phyloP scores from a whole-genome alignment of 2,797 vertebrate genomes.

The Rhinatrema bivittatum region DNA sequence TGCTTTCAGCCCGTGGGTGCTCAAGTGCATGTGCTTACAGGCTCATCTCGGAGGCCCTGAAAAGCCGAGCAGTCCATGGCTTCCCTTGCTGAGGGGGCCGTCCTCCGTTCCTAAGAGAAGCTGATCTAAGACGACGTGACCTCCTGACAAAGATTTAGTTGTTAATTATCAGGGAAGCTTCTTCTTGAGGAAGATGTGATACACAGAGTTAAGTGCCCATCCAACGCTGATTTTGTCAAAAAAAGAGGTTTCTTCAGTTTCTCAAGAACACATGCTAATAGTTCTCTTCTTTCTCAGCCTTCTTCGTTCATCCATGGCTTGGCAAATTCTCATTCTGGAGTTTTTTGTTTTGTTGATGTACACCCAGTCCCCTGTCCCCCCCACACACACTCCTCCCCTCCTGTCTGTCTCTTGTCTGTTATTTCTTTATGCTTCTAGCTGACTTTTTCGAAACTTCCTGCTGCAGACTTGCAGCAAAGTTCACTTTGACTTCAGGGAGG shows the following conservation, averaged over 20 bases:
- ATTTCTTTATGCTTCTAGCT: not conserved
- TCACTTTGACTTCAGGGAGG: not conserved
- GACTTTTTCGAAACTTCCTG: not conserved
- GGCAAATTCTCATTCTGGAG: no score
- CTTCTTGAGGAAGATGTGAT: constrained; percentile 22
- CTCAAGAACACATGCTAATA: constrained; percentile 5
- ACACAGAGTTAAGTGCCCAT: constrained; percentile 3
- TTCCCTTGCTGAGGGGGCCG: not conserved
- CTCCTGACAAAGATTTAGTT: not conserved
- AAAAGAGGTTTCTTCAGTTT: constrained; percentile 11
- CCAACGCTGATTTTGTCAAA: constrained; percentile 6
- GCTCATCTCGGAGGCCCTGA: no score
- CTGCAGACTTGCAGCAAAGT: constrained; percentile 2
- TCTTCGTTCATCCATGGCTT: constrained; percentile 6
- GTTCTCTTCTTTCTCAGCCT: constrained; percentile 5
- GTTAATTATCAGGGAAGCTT: constrained; percentile 16
- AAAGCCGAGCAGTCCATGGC: no score
- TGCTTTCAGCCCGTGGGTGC: no score
- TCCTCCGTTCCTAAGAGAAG: no score
- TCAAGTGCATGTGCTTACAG: no score
- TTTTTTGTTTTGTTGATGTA: no score
- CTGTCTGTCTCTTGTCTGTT: not conserved
- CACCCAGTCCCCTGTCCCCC: no score
- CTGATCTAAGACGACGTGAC: no score
- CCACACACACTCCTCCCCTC: not conserved